Conservation (phyloP, 2,888 invertebrate genomes). For the Nymphalis urticae region DNA sequence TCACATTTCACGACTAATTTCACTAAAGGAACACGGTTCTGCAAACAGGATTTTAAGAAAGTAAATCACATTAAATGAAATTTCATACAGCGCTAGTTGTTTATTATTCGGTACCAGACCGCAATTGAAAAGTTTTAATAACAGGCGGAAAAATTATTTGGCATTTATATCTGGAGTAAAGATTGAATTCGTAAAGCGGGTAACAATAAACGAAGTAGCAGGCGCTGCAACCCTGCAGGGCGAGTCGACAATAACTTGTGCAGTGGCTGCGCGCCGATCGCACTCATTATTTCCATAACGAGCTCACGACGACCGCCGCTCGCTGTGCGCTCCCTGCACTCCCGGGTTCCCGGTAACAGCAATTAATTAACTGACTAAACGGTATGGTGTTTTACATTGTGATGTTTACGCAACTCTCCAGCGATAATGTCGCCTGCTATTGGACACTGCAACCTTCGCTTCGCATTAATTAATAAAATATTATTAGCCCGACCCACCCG, state of each 20-base stretch:
- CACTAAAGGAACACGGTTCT: conserved; percentile 34
- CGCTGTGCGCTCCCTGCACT: conserved; percentile 44
- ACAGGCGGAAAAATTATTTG: conserved; percentile 18
- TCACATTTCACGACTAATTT: conserved; percentile 53
- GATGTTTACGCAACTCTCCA: conserved; percentile 78
- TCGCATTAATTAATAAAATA: conserved; percentile 77
- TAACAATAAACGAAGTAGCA: conserved; percentile 55
- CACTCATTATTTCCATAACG: conserved; percentile 77
- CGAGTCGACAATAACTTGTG: conserved; percentile 58
- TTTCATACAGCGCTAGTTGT: conserved; percentile 20
- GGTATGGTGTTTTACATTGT: conserved; percentile 78
- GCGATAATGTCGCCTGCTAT: conserved; percentile 72
- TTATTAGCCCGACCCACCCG: conserved; percentile 67
- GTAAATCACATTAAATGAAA: conserved; percentile 27
- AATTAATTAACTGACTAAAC: conserved; percentile 81
- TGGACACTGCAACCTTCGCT: conserved; percentile 63
- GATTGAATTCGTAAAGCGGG: conserved; percentile 56
- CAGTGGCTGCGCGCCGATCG: conserved; percentile 58
- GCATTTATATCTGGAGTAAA: conserved; percentile 44
- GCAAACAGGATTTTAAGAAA: conserved; percentile 32
- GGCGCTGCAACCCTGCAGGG: conserved; percentile 45
- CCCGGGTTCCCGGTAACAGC: conserved; percentile 65
- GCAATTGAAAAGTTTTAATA: conserved; percentile 23
- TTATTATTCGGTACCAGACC: conserved; percentile 13
- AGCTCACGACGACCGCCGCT: conserved; percentile 63